A percentile compares a stretch with the other conserved stretches of the same genome.
phyloP scores from a whole-genome alignment of 2,113 vertebrate genomes.

The Aramus guarauna region DNA sequence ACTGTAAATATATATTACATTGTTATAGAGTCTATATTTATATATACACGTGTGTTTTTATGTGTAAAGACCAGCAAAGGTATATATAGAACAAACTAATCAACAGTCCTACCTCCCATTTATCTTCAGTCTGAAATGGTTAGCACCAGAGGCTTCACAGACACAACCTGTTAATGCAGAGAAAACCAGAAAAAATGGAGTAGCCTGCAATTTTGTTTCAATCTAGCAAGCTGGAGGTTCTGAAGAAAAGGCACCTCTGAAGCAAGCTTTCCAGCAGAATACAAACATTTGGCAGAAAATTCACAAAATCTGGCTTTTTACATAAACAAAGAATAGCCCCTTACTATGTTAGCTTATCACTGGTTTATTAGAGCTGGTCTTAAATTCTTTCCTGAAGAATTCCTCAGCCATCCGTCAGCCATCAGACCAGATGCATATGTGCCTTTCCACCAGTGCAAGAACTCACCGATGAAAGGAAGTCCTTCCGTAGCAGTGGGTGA shows the following conservation, averaged over 20 bases:
- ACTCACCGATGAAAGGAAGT: not conserved
- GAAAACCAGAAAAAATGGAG: not conserved
- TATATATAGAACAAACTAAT: not conserved
- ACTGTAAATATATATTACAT: not conserved
- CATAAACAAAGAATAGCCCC: not conserved
- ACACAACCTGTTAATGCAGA: not conserved
- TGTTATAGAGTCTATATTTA: not conserved
- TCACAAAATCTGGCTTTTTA: not conserved
- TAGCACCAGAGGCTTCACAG: not conserved
- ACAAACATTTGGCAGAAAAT: not conserved
- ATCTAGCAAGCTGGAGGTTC: not conserved
- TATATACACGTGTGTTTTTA: not conserved
- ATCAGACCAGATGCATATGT: not conserved
- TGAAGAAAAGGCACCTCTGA: not conserved
- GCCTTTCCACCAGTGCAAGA: not conserved
- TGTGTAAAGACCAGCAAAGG: not conserved
- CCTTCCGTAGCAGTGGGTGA: not conserved
- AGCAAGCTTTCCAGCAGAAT: not conserved
- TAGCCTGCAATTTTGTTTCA: not conserved
- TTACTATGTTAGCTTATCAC: not conserved
- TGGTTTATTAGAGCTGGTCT: not conserved
- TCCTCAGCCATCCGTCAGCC: not conserved
- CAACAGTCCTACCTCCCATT: not conserved
- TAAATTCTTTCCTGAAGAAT: not conserved
- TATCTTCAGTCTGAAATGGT: not conserved